phyloP scores from a whole-genome alignment of 2,888 invertebrate species.

The Congeria kusceri region DNA sequence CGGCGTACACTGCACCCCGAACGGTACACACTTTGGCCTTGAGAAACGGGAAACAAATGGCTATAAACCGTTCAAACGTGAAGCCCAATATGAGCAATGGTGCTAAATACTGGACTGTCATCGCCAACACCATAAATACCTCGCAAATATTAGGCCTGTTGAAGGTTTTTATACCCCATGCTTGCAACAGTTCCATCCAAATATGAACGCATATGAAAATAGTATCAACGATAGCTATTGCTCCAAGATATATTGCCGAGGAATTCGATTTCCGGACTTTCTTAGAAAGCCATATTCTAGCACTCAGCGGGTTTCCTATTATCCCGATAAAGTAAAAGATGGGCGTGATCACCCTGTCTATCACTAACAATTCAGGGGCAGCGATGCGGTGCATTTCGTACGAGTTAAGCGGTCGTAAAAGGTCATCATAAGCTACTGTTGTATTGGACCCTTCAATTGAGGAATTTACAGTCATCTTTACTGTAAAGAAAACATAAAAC shows the following conservation, averaged over 20 bases:
- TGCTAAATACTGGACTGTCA: conserved; percentile 81
- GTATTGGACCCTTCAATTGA: neutral
- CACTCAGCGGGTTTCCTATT: conserved; percentile 81
- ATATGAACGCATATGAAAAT: conserved; percentile 81
- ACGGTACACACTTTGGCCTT: conserved; percentile 82
- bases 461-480: neutral
- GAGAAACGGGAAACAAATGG: conserved; percentile 81
- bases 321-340: conserved; percentile 83
- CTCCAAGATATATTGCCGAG: conserved; percentile 84
- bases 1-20: conserved; percentile 75
- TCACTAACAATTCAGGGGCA: conserved; percentile 73
- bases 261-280: conserved; percentile 83
- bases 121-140: conserved; percentile 77
- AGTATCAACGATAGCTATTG: conserved; percentile 81
- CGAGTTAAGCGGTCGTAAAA: neutral
- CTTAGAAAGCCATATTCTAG: conserved; percentile 82
- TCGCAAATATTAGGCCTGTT: conserved; percentile 77
- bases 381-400: conserved; percentile 53
- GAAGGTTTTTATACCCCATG: conserved; percentile 80
- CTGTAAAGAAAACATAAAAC: conserved; percentile 3
- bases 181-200: conserved; percentile 80
- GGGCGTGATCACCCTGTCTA: conserved; percentile 82
- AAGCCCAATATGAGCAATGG: conserved; percentile 84
- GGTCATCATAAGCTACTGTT: no score
- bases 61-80: conserved; percentile 84